Percentiles rank a stretch among this genome's conserved stretches.
Evolutionary conservation across 1,140 invertebrate species (phyloP).

Genomic region (Chlorops oryzae): DNA sequence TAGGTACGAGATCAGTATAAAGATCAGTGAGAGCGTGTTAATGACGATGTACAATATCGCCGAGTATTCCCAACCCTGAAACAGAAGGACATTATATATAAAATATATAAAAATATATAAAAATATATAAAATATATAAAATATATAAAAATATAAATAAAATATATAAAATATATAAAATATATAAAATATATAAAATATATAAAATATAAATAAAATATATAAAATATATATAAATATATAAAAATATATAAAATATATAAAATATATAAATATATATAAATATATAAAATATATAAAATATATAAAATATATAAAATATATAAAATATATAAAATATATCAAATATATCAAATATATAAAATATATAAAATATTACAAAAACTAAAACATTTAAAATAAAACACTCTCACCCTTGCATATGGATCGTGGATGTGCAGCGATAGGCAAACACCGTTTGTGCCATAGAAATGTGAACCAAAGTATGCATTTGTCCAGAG

Average conservation of each 20-base stretch:
- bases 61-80: slow-evolving; percentile 59
- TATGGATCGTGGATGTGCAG: slow-evolving; percentile 60
- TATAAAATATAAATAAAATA: not conserved
- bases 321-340: not conserved
- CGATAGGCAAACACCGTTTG: slow-evolving; percentile 58
- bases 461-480: slow-evolving; percentile 55
- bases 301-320: not conserved
- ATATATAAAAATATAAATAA: not conserved
- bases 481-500: slow-evolving; percentile 49
- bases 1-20: slow-evolving; percentile 55
- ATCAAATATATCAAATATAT: not conserved
- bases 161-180: not conserved
- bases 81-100: slow-evolving; percentile 8
- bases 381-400: too few relatives aligned
- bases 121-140: not conserved
- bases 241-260: not conserved
- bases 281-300: not conserved
- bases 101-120: not conserved
- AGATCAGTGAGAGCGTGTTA: slow-evolving; percentile 55
- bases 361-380: not conserved
- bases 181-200: slow-evolving; percentile 14
- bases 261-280: not conserved
- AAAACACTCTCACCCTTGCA: slow-evolving; percentile 43
- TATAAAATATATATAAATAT: not conserved
- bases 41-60: slow-evolving; percentile 54